Evolutionary conservation across 2,113 vertebrate genomes (phyloP).

Genomic region (Macaca fascicularis): DNA sequence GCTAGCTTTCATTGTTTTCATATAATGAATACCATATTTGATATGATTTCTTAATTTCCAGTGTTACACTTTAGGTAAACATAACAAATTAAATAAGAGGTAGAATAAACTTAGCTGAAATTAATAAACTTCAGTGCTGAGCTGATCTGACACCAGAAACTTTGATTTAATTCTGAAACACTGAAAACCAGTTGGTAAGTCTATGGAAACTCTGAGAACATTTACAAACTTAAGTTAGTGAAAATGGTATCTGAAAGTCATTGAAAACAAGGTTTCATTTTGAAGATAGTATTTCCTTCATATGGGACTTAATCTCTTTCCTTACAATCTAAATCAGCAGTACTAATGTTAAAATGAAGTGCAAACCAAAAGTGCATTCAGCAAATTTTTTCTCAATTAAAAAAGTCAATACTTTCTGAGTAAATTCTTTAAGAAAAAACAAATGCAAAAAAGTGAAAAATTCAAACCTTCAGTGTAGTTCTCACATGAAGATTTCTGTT

Average conservation of each 20-base stretch:
- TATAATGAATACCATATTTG: background rate
- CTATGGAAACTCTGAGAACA: background rate
- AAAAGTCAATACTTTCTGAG: background rate
- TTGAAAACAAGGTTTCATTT: background rate
- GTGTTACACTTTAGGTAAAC: background rate
- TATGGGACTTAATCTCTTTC: background rate
- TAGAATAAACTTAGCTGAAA: background rate
- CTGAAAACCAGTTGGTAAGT: background rate
- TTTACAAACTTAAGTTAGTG: background rate
- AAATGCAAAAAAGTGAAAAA: background rate
- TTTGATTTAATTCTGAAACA: background rate
- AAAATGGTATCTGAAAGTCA: background rate
- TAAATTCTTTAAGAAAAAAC: background rate
- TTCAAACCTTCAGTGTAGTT: background rate
- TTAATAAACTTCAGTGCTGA: background rate
- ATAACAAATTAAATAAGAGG: background rate
- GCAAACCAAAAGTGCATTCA: background rate
- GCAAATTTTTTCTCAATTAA: background rate
- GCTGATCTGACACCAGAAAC: background rate
- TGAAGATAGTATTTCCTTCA: background rate
- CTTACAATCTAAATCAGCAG: background rate
- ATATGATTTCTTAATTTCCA: background rate
- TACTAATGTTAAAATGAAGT: background rate
- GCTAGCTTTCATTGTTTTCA: background rate
- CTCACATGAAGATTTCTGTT: accelerated